Conservation (phyloP, 2,797 vertebrate species). For the Prionace glauca region DNA sequence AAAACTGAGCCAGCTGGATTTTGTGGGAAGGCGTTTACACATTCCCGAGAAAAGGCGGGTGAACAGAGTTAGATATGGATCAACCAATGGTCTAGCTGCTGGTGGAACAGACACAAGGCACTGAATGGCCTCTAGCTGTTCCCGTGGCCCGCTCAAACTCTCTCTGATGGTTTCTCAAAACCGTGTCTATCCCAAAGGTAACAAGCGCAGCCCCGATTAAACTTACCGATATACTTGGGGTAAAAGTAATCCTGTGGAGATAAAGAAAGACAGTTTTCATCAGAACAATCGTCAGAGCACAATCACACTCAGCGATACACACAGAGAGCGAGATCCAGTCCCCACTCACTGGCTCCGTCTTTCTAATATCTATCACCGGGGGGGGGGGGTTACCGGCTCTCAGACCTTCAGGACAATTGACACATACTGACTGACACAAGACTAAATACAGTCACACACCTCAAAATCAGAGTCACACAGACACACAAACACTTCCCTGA, state of each 20-base stretch:
- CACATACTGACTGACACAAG: background rate
- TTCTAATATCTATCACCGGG: background rate
- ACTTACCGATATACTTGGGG: slow-evolving; percentile 88
- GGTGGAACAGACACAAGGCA: background rate
- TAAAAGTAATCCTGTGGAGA: slow-evolving; percentile 85
- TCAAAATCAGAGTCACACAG: background rate
- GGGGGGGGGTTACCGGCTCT: background rate
- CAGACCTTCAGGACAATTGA: background rate
- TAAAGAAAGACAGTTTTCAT: slow-evolving; percentile 42
- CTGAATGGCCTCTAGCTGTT: background rate
- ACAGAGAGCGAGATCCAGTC: background rate
- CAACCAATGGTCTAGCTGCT: background rate
- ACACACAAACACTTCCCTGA: background rate
- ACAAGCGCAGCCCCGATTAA: background rate
- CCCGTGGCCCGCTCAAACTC: background rate
- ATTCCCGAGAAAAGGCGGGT: background rate
- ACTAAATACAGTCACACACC: background rate
- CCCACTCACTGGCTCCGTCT: too few relatives aligned
- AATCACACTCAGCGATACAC: too few relatives aligned
- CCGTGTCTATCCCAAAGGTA: background rate
- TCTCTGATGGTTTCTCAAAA: background rate
- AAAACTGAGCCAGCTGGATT: background rate
- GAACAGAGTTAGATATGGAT: background rate
- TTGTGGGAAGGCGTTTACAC: background rate
- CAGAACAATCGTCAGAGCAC: too few relatives aligned